Percentiles rank a stretch among this genome's conserved stretches.
phyloP scores from a whole-genome alignment of 2,113 vertebrate species.

The Macroglossus sobrinus region DNA sequence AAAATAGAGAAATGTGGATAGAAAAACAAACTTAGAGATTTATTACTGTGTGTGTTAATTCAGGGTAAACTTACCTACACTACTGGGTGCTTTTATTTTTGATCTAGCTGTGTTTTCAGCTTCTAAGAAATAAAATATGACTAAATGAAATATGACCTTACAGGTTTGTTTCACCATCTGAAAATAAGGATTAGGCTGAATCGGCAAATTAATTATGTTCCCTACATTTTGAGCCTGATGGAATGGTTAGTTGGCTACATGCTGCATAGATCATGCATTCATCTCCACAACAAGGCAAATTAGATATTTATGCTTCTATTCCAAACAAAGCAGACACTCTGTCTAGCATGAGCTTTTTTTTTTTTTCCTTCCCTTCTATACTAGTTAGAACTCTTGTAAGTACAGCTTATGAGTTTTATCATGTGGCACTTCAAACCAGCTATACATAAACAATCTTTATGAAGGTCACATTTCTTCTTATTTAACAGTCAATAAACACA shows the following conservation, averaged over 20 bases:
- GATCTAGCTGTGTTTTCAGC: neutral
- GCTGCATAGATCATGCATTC: slow-evolving; percentile 67
- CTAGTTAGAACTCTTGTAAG: slow-evolving; percentile 61
- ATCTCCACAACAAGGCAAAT: slow-evolving; percentile 72
- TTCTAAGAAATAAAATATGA: slow-evolving; percentile 52
- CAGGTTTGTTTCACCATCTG: slow-evolving; percentile 36
- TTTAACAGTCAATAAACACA: slow-evolving; percentile 43
- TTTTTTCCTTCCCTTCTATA: neutral
- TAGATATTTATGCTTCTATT: slow-evolving; percentile 76
- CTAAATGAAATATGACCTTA: slow-evolving; percentile 52
- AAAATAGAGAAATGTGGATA: neutral
- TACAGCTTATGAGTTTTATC: slow-evolving; percentile 55
- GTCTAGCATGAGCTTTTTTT: slow-evolving; percentile 68
- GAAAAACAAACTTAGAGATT: slow-evolving; percentile 27
- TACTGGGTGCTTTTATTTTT: neutral
- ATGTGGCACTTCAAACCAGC: slow-evolving; percentile 29
- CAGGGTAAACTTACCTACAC: neutral
- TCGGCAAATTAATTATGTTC: slow-evolving; percentile 69
- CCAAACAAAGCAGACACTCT: slow-evolving; percentile 75
- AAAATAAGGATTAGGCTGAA: slow-evolving; percentile 65
- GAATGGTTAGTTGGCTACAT: slow-evolving; percentile 65
- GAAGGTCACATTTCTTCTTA: neutral
- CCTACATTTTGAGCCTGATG: slow-evolving; percentile 62
- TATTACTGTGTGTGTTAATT: neutral
- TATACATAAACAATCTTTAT: slow-evolving; percentile 43